Percentiles rank a stretch among this genome's conserved stretches.
Evolutionary conservation across 2,888 invertebrate genomes (phyloP).

Genomic region (Atherix ibis): DNA sequence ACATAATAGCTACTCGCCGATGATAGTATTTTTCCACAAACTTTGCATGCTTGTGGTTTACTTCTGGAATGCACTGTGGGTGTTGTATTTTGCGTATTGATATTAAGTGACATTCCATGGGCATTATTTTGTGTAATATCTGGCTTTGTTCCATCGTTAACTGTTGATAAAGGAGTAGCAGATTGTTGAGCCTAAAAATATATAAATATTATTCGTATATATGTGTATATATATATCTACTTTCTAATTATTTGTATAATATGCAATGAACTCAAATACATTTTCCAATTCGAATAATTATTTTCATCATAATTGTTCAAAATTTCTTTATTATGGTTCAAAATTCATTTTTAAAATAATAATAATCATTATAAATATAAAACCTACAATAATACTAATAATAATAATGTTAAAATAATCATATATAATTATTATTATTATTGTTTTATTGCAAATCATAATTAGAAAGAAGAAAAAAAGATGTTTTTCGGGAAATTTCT

Average conservation of each 20-base stretch:
- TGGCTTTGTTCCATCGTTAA: conserved; percentile 17
- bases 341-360: too few species aligned
- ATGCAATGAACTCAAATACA: background rate
- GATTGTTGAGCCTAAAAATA: conserved; percentile 15
- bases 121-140: conserved; percentile 15
- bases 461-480: too few species aligned
- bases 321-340: too few species aligned
- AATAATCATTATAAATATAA: too few species aligned
- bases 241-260: background rate
- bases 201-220: background rate
- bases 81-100: conserved; percentile 13
- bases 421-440: too few species aligned
- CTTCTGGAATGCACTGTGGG: conserved; percentile 36
- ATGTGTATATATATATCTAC: background rate
- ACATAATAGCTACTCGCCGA: conserved; percentile 67
- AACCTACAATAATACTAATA: too few species aligned
- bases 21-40: conserved; percentile 61
- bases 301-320: too few species aligned
- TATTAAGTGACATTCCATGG: conserved; percentile 15
- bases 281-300: too few species aligned
- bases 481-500: too few species aligned
- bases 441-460: too few species aligned
- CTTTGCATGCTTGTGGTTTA: conserved; percentile 61
- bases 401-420: too few species aligned
- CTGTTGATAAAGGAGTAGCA: conserved; percentile 14